These are phyloP conservation scores for Mylabris phalerata DNA, from an alignment of 1,140 invertebrate species.

Conservation along the genomic window DNA sequence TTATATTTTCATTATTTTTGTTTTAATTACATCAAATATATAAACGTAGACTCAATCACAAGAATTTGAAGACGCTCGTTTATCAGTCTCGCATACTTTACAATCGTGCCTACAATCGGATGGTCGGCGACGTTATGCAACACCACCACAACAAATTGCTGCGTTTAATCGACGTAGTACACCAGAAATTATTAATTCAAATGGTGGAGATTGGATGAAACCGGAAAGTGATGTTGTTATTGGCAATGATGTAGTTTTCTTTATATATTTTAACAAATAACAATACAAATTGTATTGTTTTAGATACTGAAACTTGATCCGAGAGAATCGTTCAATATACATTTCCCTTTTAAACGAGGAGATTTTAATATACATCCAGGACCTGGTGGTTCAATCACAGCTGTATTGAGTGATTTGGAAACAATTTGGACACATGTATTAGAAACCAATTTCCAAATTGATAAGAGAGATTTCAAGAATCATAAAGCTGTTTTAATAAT, in stretches of 20 bases:
- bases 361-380: slow-evolving; percentile 79
- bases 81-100: slow-evolving; percentile 74
- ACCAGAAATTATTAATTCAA: slow-evolving; percentile 54
- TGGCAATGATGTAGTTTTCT: slow-evolving; percentile 52
- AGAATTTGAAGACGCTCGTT: slow-evolving; percentile 74
- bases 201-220: slow-evolving; percentile 54
- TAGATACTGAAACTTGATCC: slow-evolving; percentile 67
- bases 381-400: slow-evolving; percentile 75
- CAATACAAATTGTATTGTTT: background rate
- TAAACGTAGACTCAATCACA: slow-evolving; percentile 52
- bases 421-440: slow-evolving; percentile 82
- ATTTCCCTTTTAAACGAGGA: slow-evolving; percentile 82
- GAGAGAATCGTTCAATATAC: slow-evolving; percentile 69
- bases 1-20: too few species aligned
- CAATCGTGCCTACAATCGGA: slow-evolving; percentile 79
- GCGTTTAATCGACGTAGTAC: slow-evolving; percentile 72
- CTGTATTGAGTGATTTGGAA: slow-evolving; percentile 77
- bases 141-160: slow-evolving; percentile 79
- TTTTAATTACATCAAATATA: too few species aligned
- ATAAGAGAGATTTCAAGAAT: slow-evolving; percentile 66
- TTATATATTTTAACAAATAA: background rate
- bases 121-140: slow-evolving; percentile 71
- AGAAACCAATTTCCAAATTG: slow-evolving; percentile 67
- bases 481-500: slow-evolving; percentile 84
- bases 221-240: slow-evolving; percentile 55